Base-by-base conservation (phyloP, 2,888 invertebrate genomes). In the Latrodectus hesperus region DNA sequence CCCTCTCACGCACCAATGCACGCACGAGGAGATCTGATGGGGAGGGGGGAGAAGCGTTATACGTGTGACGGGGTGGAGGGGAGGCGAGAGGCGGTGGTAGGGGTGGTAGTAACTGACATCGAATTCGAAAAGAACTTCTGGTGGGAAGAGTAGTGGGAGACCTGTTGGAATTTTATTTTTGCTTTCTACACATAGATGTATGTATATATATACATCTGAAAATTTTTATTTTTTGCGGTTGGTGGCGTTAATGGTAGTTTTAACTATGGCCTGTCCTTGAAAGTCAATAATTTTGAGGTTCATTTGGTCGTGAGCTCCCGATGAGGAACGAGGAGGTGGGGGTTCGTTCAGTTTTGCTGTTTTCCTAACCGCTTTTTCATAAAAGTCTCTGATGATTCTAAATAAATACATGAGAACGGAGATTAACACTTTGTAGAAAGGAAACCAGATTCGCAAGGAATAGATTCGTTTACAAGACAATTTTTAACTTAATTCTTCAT, bases 111-210 rank as follows among this genome's bases (percentile, higher is more conserved):
- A 9, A 76, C 70, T 55, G 70, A 75, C 65, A 65, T 73, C 55
- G 79, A 73, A 84, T 67, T 73, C 22, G 55, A 55, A 14, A 55
- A 16, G 11, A 74, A 64, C 53, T 38, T 52, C 51, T 67, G 38
- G 53, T 74, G 11, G 16, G 16, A 55, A 55, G 55, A 16, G 16
- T 55, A 16, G 55, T 11, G 55, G 55, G 53, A 64, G 80, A 85
- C 85, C 80, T 80, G 73, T 75, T 80, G 80, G 85, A 85, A 85
- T 85, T 85, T 79, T 64, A 64, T 75, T 75, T 85, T 67, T 60
- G 70, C n/a, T 60, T 84, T 67, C 68, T 51, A 60, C 51, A 65
- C 53, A 68, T 75, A 55, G 5, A 6, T 55, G 1, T 22, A 22
- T 22, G 22, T 22, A 22, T 22, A 22, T 22, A 22, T 22, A 22